These are phyloP conservation scores for Diachasmimorpha longicaudata DNA, from an alignment of 1,140 invertebrate genomes.

Conservation along the genomic window DNA sequence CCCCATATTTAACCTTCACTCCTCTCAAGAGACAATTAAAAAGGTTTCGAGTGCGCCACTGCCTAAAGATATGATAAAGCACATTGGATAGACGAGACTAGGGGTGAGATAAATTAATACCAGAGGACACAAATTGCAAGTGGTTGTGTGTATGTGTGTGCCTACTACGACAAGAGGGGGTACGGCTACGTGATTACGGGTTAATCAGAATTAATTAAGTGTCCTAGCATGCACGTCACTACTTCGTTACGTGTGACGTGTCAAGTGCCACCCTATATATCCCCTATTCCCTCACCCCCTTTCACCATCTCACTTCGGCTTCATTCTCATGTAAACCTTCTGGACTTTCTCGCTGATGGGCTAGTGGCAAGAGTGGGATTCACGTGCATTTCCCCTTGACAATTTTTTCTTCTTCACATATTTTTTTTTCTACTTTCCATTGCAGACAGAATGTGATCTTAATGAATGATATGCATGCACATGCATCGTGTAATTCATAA, in stretches of 20 bases:
- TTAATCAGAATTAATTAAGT: slow-evolving; percentile 65
- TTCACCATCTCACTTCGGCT: slow-evolving; percentile 23
- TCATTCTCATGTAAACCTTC: not conserved
- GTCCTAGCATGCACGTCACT: slow-evolving; percentile 59
- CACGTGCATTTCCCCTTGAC: slow-evolving; percentile 13
- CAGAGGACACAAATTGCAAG: slow-evolving; percentile 57
- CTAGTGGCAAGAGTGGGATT: not conserved
- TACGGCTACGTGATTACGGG: slow-evolving; percentile 62
- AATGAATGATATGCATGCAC: slow-evolving; percentile 59
- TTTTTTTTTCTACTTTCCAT: not conserved
- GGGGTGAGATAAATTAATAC: slow-evolving; percentile 54
- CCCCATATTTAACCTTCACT: not conserved
- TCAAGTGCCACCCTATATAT: slow-evolving; percentile 50
- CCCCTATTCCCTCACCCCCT: slow-evolving; percentile 10
- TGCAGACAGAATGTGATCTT: slow-evolving; percentile 36
- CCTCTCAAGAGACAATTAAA: not conserved
- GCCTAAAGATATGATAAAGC: slow-evolving; percentile 10
- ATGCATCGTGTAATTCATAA: slow-evolving; percentile 16
- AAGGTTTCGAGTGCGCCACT: not conserved
- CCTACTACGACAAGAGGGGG: slow-evolving; percentile 30
- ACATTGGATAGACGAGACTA: not conserved
- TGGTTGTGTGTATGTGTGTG: slow-evolving; percentile 23
- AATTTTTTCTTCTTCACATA: slow-evolving; percentile 2
- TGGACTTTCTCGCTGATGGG: not conserved
- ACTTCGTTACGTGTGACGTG: slow-evolving; percentile 61